These are phyloP conservation scores for Ophiodon elongatus DNA, from an alignment of 2,113 vertebrate species.

Conservation along the genomic window DNA sequence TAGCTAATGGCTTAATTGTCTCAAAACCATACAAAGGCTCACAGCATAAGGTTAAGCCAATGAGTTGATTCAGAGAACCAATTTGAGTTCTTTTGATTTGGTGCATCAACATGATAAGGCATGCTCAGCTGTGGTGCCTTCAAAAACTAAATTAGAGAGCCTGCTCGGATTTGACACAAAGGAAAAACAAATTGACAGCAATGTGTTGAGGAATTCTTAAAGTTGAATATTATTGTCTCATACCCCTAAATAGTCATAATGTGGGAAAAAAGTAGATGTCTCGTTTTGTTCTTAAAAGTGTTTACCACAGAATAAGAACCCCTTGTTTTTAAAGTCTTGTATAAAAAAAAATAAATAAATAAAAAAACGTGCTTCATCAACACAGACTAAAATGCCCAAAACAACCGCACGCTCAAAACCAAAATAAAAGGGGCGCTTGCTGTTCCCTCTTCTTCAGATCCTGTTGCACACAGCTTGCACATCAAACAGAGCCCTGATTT, in stretches of 20 bases:
- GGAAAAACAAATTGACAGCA: conserved; percentile 5
- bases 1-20: conserved; percentile 49
- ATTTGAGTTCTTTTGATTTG: conserved; percentile 1
- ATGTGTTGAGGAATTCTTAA: background rate
- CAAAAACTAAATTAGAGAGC: background rate
- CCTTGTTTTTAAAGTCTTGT: conserved; percentile 6
- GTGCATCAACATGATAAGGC: conserved; percentile 33
- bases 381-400: conserved; percentile 12
- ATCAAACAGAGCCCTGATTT: conserved; percentile 75
- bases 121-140: background rate
- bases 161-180: background rate
- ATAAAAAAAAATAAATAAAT: too few species aligned
- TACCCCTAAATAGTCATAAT: background rate
- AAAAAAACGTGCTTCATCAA: background rate
- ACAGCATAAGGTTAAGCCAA: conserved; percentile 12
- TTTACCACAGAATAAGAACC: background rate
- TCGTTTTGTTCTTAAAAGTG: background rate
- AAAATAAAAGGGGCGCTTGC: conserved; percentile 63
- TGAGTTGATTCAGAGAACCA: conserved; percentile 11
- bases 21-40: conserved; percentile 21
- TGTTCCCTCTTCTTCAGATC: conserved; percentile 55
- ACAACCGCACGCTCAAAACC: conserved; percentile 52
- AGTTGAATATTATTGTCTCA: background rate
- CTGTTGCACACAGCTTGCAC: conserved; percentile 73
- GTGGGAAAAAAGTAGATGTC: background rate